phyloP scores from a whole-genome alignment of 1,140 invertebrate species.

The Brachionus koreanus region DNA sequence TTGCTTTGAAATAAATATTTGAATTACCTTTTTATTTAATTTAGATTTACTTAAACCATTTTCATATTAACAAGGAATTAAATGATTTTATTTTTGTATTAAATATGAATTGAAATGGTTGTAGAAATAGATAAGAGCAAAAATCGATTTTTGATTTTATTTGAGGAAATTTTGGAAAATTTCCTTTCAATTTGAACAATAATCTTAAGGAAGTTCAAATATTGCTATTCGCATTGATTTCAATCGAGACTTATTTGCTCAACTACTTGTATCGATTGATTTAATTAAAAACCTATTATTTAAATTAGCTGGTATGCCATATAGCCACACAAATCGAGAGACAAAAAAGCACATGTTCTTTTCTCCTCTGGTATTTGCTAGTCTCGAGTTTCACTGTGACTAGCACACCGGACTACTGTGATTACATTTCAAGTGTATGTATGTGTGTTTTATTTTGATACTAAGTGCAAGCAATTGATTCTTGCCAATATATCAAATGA shows the following conservation, averaged over 20 bases:
- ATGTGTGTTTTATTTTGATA: background rate
- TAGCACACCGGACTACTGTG: background rate
- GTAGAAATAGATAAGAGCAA: background rate
- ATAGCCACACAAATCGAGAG: background rate
- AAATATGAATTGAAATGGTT: too few species aligned
- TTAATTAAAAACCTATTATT: slow-evolving; percentile 1
- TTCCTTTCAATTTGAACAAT: background rate
- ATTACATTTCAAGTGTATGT: slow-evolving; percentile 37
- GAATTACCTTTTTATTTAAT: too few species aligned
- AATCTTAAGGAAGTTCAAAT: background rate
- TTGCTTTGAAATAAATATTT: too few species aligned
- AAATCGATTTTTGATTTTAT: background rate
- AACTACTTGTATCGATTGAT: background rate
- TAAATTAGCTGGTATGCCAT: background rate
- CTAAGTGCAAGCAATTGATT: background rate
- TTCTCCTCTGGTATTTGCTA: background rate
- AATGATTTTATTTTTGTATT: too few species aligned
- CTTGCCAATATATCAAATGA: background rate
- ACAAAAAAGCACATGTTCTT: slow-evolving; percentile 16
- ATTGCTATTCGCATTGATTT: background rate
- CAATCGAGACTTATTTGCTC: background rate
- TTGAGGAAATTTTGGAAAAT: background rate
- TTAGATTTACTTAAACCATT: too few species aligned
- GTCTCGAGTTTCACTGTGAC: background rate
- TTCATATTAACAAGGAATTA: too few species aligned